Conservation (phyloP, 2,888 invertebrate genomes). For the Catocala fraxini region DNA sequence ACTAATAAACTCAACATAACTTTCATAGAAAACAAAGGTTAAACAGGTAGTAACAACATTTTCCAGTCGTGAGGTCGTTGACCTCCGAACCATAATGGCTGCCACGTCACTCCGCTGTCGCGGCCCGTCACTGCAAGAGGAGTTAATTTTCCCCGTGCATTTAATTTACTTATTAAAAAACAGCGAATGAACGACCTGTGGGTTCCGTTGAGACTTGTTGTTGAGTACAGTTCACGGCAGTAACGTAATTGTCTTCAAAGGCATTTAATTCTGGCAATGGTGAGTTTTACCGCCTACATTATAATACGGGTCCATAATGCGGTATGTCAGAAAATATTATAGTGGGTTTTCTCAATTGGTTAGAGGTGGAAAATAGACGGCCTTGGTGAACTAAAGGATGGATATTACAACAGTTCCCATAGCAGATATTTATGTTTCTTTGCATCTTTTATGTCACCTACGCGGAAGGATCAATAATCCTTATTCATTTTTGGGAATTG, state of each 20-base stretch:
- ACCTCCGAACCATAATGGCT: constrained; percentile 75
- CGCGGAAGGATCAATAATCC: too few species aligned
- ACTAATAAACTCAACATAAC: constrained; percentile 14
- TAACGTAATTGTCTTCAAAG: constrained; percentile 19
- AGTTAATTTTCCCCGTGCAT: constrained; percentile 80
- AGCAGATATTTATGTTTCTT: too few species aligned
- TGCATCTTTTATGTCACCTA: too few species aligned
- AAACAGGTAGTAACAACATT: constrained; percentile 41
- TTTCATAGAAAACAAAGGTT: constrained; percentile 36
- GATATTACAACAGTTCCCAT: too few species aligned
- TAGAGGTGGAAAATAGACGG: too few species aligned
- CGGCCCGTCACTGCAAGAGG: constrained; percentile 70
- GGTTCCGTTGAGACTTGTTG: constrained; percentile 42
- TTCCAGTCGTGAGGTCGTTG: constrained; percentile 53
- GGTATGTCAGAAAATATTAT: too few species aligned
- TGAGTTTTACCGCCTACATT: background rate
- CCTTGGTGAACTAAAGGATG: too few species aligned
- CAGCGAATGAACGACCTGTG: constrained; percentile 42
- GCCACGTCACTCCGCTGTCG: constrained; percentile 77
- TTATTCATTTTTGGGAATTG: too few species aligned
- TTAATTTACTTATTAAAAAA: constrained; percentile 74
- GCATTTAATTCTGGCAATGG: constrained; percentile 8
- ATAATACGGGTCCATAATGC: background rate
- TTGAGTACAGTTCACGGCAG: constrained; percentile 32
- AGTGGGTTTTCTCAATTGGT: too few species aligned